Conservation (phyloP, 2,888 invertebrate species). For the Drosophila niveifrons region DNA sequence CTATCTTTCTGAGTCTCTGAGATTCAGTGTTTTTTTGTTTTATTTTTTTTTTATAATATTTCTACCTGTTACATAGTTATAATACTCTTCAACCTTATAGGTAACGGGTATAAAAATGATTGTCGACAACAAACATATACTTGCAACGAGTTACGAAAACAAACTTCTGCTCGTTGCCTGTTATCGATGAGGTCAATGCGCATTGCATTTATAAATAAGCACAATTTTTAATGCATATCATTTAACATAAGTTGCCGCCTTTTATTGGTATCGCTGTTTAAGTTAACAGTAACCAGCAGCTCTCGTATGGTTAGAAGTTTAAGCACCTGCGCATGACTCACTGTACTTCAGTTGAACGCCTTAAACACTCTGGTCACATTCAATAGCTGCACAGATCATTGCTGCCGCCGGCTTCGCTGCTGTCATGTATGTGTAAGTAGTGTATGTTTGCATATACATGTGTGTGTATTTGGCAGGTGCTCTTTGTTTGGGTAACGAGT, state of each 20-base stretch:
- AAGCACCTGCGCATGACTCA: slow-evolving; percentile 64
- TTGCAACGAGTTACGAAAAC: background rate
- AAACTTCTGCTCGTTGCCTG: background rate
- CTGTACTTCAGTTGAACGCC: slow-evolving; percentile 45
- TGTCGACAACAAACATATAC: background rate
- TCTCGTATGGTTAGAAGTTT: slow-evolving; percentile 24
- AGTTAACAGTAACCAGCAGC: slow-evolving; percentile 52
- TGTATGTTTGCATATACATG: background rate
- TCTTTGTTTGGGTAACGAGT: slow-evolving; percentile 71
- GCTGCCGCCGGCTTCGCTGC: slow-evolving; percentile 38
- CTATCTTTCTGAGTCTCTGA: too few relatives aligned
- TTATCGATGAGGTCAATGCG: background rate
- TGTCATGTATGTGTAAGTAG: slow-evolving; percentile 11
- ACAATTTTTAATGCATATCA: slow-evolving; percentile 7
- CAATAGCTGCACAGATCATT: slow-evolving; percentile 52
- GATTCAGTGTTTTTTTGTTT: too few relatives aligned
- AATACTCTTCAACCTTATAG: too few relatives aligned
- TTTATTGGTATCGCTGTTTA: slow-evolving; percentile 36
- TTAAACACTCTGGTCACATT: slow-evolving; percentile 60
- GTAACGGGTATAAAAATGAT: too few relatives aligned
- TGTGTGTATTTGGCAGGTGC: slow-evolving; percentile 73
- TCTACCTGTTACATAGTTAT: too few relatives aligned
- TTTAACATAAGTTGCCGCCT: slow-evolving; percentile 12
- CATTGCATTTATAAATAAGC: slow-evolving; percentile 10
- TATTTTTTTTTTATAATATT: too few relatives aligned